Percentiles rank a stretch among this genome's conserved stretches.
Conservation (phyloP, 1,140 invertebrate species). For the Drosophila persimilis region DNA sequence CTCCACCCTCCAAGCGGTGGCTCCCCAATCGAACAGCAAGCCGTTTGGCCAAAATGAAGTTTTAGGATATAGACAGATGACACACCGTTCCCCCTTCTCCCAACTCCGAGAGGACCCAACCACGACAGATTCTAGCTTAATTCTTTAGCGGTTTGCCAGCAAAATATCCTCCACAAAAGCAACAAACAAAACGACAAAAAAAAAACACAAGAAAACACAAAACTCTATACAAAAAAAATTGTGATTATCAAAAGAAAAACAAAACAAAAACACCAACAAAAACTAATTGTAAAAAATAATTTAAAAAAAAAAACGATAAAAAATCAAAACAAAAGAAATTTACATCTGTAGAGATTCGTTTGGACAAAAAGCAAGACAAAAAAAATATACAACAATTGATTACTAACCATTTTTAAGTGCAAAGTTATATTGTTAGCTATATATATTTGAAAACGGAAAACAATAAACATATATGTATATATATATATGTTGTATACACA, state of each 20-base stretch:
- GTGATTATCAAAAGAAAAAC: conserved; percentile 37
- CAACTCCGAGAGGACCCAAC: conserved; percentile 3
- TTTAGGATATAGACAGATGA: neutral
- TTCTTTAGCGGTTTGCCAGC: conserved; percentile 24
- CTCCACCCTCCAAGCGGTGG: neutral
- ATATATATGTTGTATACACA: conserved; percentile 24
- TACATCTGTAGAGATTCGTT: conserved; percentile 50
- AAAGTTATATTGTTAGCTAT: conserved; percentile 74
- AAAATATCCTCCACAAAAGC: conserved; percentile 23
- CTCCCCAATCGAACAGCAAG: neutral
- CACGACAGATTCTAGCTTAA: conserved; percentile 49
- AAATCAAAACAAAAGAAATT: conserved; percentile 18
- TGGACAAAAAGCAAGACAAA: conserved; percentile 43
- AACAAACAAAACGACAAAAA: conserved; percentile 27
- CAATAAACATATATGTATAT: conserved; percentile 37
- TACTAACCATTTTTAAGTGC: conserved; percentile 76
- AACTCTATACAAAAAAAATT: conserved; percentile 39
- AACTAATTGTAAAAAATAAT: conserved; percentile 33
- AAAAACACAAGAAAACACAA: conserved; percentile 32
- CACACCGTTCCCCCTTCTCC: too few species aligned
- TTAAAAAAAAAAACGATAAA: conserved; percentile 35
- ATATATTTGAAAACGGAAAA: conserved; percentile 39
- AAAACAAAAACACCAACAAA: conserved; percentile 40
- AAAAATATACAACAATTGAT: conserved; percentile 43
- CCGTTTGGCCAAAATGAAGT: too few species aligned